Evolutionary conservation across 64 coral and sea anemone species (phyloP), one percentile per base, ranked within the genome.

Genomic region (Acropora tenuis): DNA sequence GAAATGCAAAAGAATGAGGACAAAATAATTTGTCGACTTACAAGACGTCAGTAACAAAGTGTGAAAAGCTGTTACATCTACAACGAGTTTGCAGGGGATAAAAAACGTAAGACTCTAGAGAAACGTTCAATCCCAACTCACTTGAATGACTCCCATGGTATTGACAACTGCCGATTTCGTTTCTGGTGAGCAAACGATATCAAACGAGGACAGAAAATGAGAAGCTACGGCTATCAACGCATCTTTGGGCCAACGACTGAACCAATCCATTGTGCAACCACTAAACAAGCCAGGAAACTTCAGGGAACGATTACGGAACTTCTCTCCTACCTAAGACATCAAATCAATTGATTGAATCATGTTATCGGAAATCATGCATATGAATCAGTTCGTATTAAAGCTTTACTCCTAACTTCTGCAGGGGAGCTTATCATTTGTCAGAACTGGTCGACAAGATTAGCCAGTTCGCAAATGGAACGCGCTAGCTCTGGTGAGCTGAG

Each of bases 231-330:
- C 97, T 7, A 99, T 87, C 49, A 99, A 78, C 15, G 97, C 97
- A 91, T 99, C 97, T 75, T 96, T 96, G 69, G 97, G 97, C 97
- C 97, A 99, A 85, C 97, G 94, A 86, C 97, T 99, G 50, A 98
- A 98, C 97, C 97, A 98, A 73, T 98, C 97, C 97, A 98, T 98
- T 7, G 97, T 98, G 73, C 97, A 98, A 59, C 97, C 97, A 47
- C 93, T 98, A 66, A 98, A 95, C 83, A 98, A 78, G 40, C 97
- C 97, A 13, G 97, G 97, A 74, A 98, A 98, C 71, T 98, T 98
- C 55, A 98, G 80, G n/a, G 97, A 98, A 48, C 97, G 87, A 67
- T 99, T 99, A 12, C 97, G 91, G 69, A 99, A 99, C 86, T 99
- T 99, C 73, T 99, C 97, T 48, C 97, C 97, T 73, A 99, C 93